Evolutionary conservation across 2,113 vertebrate species (phyloP), one percentile per base, ranked within the genome.

Genomic region (Orycteropus afer): DNA sequence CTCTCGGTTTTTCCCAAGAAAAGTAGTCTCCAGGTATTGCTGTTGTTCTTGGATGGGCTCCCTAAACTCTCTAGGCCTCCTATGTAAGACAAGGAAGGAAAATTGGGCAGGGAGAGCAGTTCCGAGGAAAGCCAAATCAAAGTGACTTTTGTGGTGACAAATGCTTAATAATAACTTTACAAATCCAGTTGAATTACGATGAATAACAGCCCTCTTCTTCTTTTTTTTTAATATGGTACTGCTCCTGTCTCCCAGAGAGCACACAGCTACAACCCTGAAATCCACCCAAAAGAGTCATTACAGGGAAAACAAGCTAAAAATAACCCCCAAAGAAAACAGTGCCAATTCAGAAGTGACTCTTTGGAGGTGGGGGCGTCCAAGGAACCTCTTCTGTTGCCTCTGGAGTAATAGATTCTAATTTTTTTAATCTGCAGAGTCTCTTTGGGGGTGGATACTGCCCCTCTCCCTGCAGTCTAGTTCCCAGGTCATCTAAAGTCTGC

Each of bases 121-220:
- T 94, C 92, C 57, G 65, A 92, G 80, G 88, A 93, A 94, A 96
- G 57, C 55, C 82, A 88, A 92, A 95, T 95, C 93, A 86, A 95
- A 96, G 93, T 84, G 88, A 97, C 90, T 96, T 96, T 96, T 92
- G 90, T 96, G 95, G 76, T 95, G 95, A 97, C 94, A 97, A 96
- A 93, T 93, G 95, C 95, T 97, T 97, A 96, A 97, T 96, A 97
- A 97, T 95, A 96, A 97, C 97, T 97, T 96, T 96, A 97, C 97
- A 97, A 97, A 97, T 93, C 57, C 92, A 94, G 92, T 91, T 23
- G 51, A 96, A 97, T 97, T 96, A 97, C 95, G 94, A 92, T 97
- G 95, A 97, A 96, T 97, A 97, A 96, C 92, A 89, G 57, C 51
- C 11, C 34, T 71, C 73, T 65, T 76, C 82, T 73, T 73, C 27